Evolutionary conservation across 2,113 vertebrate species (phyloP).

Genomic region (Crotalus tigris): DNA sequence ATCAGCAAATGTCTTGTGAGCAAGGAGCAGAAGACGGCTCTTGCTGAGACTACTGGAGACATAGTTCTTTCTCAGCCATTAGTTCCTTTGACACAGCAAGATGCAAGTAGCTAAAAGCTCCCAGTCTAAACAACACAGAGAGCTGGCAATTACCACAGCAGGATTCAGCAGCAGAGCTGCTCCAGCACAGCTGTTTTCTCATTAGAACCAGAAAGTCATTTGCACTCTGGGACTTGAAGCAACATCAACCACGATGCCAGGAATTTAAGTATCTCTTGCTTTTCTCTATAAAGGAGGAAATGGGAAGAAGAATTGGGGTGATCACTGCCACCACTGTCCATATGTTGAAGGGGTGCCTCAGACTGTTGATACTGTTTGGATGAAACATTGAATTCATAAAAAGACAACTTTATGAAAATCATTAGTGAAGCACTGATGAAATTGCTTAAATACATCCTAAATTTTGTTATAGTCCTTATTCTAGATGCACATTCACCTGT

Average conservation of each 20-base stretch:
- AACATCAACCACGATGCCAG: neutral
- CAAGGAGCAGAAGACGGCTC: neutral
- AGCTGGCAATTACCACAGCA: conserved; percentile 26
- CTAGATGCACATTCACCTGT: too few species aligned
- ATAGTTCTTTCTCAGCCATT: neutral
- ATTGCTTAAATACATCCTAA: neutral
- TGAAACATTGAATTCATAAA: too few species aligned
- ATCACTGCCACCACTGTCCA: neutral
- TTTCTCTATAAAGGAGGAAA: neutral
- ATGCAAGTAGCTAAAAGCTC: conserved; percentile 4
- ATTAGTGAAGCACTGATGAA: neutral
- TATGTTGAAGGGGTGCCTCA: neutral
- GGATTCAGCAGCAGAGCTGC: neutral
- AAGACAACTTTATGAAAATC: neutral
- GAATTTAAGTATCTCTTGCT: conserved; percentile 8
- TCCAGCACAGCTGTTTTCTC: conserved; percentile 22
- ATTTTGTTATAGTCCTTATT: neutral
- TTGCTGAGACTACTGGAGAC: neutral
- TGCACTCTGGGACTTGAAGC: conserved; percentile 10
- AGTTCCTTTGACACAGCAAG: conserved; percentile 22
- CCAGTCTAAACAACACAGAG: conserved; percentile 19
- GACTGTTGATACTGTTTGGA: neutral
- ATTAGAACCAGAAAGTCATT: conserved; percentile 33
- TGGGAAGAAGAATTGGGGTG: neutral
- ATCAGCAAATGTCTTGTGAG: neutral